Evolutionary conservation across 2,888 invertebrate species (phyloP).

Genomic region (Campaea margaritaria): DNA sequence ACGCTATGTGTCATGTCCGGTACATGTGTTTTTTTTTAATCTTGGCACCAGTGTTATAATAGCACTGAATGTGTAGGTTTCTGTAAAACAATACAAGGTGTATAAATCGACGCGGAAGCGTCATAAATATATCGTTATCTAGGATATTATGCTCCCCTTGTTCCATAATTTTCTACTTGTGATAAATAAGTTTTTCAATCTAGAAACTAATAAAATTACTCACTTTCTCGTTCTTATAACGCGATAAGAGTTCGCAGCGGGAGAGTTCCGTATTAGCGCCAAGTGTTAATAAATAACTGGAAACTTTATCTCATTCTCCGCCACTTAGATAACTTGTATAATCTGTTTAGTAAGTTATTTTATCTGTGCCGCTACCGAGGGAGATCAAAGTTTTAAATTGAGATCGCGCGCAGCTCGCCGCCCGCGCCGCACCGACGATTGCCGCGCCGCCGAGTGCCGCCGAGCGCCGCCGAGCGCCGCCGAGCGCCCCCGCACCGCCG

Average conservation of each 20-base stretch:
- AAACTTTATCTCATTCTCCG: constrained; percentile 37
- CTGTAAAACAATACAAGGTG: no score
- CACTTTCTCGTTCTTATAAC: constrained; percentile 8
- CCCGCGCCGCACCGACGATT: constrained; percentile 17
- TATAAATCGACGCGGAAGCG: no score
- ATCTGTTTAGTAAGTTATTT: constrained; percentile 52
- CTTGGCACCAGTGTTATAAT: no score
- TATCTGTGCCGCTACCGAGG: constrained; percentile 34
- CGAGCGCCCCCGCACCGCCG: no score
- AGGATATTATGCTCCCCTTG: background rate
- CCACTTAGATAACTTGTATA: constrained; percentile 45
- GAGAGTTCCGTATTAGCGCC: constrained; percentile 20
- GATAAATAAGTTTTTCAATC: constrained; percentile 14
- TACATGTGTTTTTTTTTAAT: no score
- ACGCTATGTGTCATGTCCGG: no score
- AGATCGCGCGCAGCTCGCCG: constrained; percentile 26
- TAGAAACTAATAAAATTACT: constrained; percentile 4
- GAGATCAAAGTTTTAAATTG: constrained; percentile 42
- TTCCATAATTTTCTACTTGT: background rate
- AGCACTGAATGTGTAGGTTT: no score
- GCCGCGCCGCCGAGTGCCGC: no score
- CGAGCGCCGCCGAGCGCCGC: no score
- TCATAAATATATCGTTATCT: background rate
- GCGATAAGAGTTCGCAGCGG: constrained; percentile 12
- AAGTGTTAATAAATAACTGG: constrained; percentile 36